A percentile compares a stretch with the other conserved stretches of the same genome.
phyloP scores from a whole-genome alignment of 2,888 invertebrate genomes.

The Lasioglossum zephyrum region DNA sequence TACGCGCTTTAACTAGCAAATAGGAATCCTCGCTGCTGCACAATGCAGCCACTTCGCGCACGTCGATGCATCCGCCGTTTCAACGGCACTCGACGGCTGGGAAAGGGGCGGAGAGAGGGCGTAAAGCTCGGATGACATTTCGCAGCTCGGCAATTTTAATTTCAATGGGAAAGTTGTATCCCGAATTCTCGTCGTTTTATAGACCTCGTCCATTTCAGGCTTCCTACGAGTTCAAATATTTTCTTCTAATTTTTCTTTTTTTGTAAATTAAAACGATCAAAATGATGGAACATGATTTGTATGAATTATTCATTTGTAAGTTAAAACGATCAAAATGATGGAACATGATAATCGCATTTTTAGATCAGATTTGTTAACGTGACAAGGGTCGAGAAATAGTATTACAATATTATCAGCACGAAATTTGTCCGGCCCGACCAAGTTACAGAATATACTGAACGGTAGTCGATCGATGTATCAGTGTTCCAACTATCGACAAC shows the following conservation, averaged over 20 bases:
- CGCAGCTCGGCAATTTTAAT: constrained; percentile 22
- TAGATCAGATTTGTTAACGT: background rate
- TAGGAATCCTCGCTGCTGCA: constrained; percentile 25
- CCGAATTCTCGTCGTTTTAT: background rate
- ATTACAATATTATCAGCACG: background rate
- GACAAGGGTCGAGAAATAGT: background rate
- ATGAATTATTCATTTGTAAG: background rate
- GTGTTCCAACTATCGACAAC: constrained; percentile 44
- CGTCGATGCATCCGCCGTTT: constrained; percentile 23
- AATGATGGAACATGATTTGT: too few relatives aligned
- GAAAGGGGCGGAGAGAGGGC: background rate
- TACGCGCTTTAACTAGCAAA: constrained; percentile 47
- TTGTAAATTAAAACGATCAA: too few relatives aligned
- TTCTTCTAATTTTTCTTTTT: background rate
- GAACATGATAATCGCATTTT: background rate
- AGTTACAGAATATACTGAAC: background rate
- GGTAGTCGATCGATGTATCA: constrained; percentile 14
- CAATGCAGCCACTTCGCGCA: constrained; percentile 39
- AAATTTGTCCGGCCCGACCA: constrained; percentile 41
- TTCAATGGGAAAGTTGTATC: constrained; percentile 17
- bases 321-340: background rate
- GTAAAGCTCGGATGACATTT: constrained; percentile 15
- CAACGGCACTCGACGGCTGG: constrained; percentile 22
- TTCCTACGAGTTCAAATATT: background rate
- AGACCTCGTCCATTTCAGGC: background rate